Base-by-base conservation (phyloP, 2,888 invertebrate genomes). In the Punctoribates punctum region DNA sequence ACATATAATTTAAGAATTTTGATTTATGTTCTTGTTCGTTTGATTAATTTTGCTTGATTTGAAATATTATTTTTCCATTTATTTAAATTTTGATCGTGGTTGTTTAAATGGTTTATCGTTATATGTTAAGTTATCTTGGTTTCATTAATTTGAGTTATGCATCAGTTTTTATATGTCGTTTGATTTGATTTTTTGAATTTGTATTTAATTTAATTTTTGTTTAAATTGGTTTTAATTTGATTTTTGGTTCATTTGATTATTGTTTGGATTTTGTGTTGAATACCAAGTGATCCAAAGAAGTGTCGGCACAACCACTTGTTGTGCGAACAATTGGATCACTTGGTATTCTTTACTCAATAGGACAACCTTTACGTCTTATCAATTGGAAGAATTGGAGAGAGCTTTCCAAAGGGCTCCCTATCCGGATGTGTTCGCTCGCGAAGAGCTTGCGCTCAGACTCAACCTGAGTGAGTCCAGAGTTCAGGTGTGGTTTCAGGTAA, bases 321-420 rank as follows among this genome's bases (percentile, higher is more conserved):
- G 17, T 72, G n/a, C 46, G 72, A 72, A 48, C 48, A 25, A 6
- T 60, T 57, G 73, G 60, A 57, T 73, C 73, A 73, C 73, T 73
- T 60, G 60, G 73, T 57, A 75, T 75, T 75, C 51, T 25, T 46
- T 51, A 62, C 38, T 38, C 87, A 54, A 9, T 57, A 96, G 96
- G 85, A 96, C 96, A 1, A 96, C 96, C 8, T 96, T 96, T 83
- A 96, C 96, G 6, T 94, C 95, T 0, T 95, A 93, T 83, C 96
- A 96, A 83, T 85, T 96, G 78, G 95, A 96, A 83, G 94, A 96
- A 82, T 84, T 96, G 82, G 96, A 96, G 83, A 87, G 94, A 67
- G 96, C 96, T 0, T 96, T 96, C 83, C 94, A 96, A 83, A 88
- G 95, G 48, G 96, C 96, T 0, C 96, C 96, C 0, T 96, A 96